Evolutionary conservation across 2,888 invertebrate species (phyloP).

Genomic region (Smittia sp.): DNA sequence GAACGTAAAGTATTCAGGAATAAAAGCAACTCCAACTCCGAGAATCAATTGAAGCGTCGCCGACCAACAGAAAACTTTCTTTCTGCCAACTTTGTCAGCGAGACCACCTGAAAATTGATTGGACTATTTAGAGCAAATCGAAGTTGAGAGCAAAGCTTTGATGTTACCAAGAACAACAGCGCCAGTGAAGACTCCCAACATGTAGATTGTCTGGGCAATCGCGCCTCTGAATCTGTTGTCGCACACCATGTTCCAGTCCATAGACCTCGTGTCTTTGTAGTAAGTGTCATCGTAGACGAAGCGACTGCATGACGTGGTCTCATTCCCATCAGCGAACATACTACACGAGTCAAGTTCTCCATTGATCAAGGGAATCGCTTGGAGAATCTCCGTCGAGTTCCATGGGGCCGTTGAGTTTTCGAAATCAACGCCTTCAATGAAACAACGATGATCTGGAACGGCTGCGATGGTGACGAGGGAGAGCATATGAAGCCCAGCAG

Average conservation of each 20-base stretch:
- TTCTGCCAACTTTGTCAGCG: constrained; percentile 78
- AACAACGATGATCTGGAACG: constrained; percentile 63
- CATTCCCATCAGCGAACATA: constrained; percentile 54
- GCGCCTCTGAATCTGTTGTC: constrained; percentile 77
- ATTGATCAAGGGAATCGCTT: constrained; percentile 59
- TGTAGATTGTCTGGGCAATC: constrained; percentile 71
- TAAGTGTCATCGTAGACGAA: constrained; percentile 75
- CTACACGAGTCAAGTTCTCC: constrained; percentile 65
- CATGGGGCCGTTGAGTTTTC: constrained; percentile 56
- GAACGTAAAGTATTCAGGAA: constrained; percentile 74
- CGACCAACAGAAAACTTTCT: constrained; percentile 74
- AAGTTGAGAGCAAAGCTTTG: background rate
- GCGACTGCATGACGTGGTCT: constrained; percentile 54
- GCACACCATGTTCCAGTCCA: constrained; percentile 83
- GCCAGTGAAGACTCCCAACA: constrained; percentile 80
- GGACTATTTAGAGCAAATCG: background rate
- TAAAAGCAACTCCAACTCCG: constrained; percentile 71
- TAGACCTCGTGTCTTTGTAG: constrained; percentile 68
- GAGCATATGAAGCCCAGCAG: constrained; percentile 80
- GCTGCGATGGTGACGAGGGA: constrained; percentile 77
- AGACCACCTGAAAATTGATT: constrained; percentile 59
- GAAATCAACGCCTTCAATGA: constrained; percentile 56
- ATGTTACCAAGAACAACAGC: constrained; percentile 61
- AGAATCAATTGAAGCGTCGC: constrained; percentile 68
- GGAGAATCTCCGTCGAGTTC: constrained; percentile 57